A percentile compares a stretch with the other conserved stretches of the same genome.
Evolutionary conservation across 2,113 vertebrate genomes (phyloP).

Genomic region (Pterocles burchelli): DNA sequence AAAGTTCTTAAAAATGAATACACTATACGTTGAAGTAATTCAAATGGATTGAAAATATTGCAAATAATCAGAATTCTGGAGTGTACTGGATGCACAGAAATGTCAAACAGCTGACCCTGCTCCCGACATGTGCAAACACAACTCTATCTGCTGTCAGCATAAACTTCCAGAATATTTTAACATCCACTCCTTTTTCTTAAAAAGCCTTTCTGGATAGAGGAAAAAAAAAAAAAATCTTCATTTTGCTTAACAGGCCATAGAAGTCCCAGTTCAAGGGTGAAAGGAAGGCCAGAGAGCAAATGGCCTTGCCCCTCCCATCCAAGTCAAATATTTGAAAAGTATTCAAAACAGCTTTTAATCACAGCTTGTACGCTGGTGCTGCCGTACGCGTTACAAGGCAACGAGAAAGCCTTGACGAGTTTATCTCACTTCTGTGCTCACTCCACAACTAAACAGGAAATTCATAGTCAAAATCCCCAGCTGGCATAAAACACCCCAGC

Average conservation of each 20-base stretch:
- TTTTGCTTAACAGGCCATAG: not conserved
- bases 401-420: fast-evolving
- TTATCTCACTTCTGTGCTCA: not conserved
- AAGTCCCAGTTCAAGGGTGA: constrained; percentile 29
- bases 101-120: not conserved
- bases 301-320: not conserved
- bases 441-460: not conserved
- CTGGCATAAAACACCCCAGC: not conserved
- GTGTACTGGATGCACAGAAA: not conserved
- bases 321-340: not conserved
- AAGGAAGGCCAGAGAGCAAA: constrained; percentile 33
- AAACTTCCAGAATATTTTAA: not conserved
- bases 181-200: not conserved
- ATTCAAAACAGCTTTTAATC: not conserved
- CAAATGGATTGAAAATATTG: not conserved
- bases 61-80: not conserved
- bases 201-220: not conserved
- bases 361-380: fast-evolving
- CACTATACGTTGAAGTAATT: not conserved
- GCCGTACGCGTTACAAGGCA: fast-evolving
- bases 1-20: not conserved
- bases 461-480: fast-evolving
- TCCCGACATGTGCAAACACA: not conserved
- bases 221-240: not conserved
- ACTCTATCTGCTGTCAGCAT: not conserved